Conservation (phyloP, 1,140 invertebrate genomes). For the Protaetia brevitarsis region DNA sequence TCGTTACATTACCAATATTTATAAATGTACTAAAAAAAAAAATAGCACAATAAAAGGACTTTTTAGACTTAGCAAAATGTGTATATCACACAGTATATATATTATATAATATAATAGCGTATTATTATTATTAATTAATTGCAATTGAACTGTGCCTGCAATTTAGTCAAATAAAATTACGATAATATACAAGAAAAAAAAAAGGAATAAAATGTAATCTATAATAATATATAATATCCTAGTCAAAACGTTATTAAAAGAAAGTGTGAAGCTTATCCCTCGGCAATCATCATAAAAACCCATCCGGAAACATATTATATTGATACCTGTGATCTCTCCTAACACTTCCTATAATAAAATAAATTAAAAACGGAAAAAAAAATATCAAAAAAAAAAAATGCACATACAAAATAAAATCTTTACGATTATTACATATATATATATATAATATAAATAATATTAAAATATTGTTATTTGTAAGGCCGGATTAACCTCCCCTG, state of each 20-base stretch:
- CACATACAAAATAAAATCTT: constrained; percentile 45
- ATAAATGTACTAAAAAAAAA: too few species aligned
- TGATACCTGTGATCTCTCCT: constrained; percentile 48
- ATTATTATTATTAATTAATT: background rate
- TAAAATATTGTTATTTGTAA: constrained; percentile 35
- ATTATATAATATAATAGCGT: constrained; percentile 4
- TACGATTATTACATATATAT: constrained; percentile 16
- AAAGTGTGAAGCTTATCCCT: too few species aligned
- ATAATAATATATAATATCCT: constrained; percentile 6
- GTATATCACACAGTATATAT: too few species aligned
- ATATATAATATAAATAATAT: too few species aligned
- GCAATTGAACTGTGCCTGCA: constrained; percentile 10
- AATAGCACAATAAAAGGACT: too few species aligned
- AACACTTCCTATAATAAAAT: constrained; percentile 41
- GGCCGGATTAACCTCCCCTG: constrained; percentile 11
- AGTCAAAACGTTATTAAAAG: too few species aligned
- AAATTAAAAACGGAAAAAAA: background rate
- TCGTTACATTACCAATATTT: too few species aligned
- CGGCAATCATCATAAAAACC: too few species aligned
- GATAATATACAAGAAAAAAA: constrained; percentile 1
- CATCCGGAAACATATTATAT: constrained; percentile 12
- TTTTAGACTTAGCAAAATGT: too few species aligned
- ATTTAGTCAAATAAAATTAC: constrained; percentile 4
- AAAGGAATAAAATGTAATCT: background rate
- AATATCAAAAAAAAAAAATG: constrained; percentile 38